A percentile compares a stretch with the other conserved stretches of the same genome.
phyloP scores from a whole-genome alignment of 2,888 invertebrate genomes.

The Rosalia funebris region DNA sequence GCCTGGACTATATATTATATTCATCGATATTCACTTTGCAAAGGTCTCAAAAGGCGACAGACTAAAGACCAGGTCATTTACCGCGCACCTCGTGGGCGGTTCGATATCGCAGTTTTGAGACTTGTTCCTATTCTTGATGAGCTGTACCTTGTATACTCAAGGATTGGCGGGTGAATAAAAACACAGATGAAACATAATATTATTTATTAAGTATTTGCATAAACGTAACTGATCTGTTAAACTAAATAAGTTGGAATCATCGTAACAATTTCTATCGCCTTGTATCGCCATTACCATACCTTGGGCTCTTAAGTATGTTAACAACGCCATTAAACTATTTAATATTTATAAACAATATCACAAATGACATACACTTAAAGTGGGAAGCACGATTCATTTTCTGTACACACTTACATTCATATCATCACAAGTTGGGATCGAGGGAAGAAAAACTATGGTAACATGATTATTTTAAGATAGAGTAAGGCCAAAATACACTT shows the following conservation, averaged over 20 bases:
- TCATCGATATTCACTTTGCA: too few species aligned
- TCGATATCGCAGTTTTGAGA: too few species aligned
- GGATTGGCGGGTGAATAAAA: too few species aligned
- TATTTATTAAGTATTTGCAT: slow-evolving; percentile 24
- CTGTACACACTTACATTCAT: neutral
- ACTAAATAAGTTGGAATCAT: neutral
- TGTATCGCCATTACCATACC: slow-evolving; percentile 45
- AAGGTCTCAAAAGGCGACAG: too few species aligned
- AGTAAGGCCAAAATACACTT: slow-evolving; percentile 36
- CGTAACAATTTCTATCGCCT: neutral
- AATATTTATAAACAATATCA: slow-evolving; percentile 25
- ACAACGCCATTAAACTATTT: slow-evolving; percentile 29
- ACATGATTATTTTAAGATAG: slow-evolving; percentile 12
- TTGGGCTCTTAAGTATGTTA: slow-evolving; percentile 52
- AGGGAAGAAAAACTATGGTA: slow-evolving; percentile 21
- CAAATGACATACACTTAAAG: slow-evolving; percentile 23
- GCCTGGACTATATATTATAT: too few species aligned
- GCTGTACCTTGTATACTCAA: too few species aligned
- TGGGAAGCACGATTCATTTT: slow-evolving; percentile 32
- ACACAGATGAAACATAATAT: slow-evolving; percentile 4
- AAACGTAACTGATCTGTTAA: neutral
- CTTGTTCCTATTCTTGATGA: too few species aligned
- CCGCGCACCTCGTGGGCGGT: too few species aligned
- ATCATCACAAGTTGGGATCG: slow-evolving; percentile 19
- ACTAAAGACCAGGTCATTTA: too few species aligned